These are phyloP conservation scores for Dermochelys coriacea DNA, from an alignment of 2,797 vertebrate genomes.

Conservation along the genomic window DNA sequence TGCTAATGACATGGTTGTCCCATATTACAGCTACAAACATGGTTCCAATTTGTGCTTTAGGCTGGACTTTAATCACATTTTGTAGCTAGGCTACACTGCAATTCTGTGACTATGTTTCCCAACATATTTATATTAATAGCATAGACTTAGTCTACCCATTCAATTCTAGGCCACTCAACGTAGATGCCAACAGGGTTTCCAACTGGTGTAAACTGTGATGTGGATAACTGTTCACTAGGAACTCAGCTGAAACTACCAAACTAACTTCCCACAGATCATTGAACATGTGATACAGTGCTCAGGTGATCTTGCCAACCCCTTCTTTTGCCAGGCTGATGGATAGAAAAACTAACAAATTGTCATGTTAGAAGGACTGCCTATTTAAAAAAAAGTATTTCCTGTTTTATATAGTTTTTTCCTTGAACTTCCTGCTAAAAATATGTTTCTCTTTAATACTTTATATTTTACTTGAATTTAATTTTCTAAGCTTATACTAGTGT, in stretches of 20 bases:
- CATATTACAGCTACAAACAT: not conserved
- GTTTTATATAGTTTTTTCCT: not conserved
- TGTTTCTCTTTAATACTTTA: not conserved
- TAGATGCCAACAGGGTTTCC: not conserved
- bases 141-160: not conserved
- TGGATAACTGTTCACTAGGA: not conserved
- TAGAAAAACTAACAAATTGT: not conserved
- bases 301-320: not conserved
- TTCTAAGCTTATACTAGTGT: not conserved
- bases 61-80: not conserved
- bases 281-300: not conserved
- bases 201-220: not conserved
- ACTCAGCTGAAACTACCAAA: not conserved
- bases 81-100: not conserved
- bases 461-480: conserved; percentile 11
- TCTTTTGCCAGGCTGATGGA: not conserved
- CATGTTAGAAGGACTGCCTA: not conserved
- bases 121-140: not conserved
- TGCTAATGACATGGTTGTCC: not conserved
- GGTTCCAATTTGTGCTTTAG: not conserved
- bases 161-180: not conserved
- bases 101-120: not conserved
- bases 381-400: not conserved
- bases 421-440: not conserved
- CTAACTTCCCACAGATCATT: not conserved